These are phyloP conservation scores for Intellagama lesueurii DNA, from an alignment of 2,797 vertebrate genomes.

Conservation along the genomic window DNA sequence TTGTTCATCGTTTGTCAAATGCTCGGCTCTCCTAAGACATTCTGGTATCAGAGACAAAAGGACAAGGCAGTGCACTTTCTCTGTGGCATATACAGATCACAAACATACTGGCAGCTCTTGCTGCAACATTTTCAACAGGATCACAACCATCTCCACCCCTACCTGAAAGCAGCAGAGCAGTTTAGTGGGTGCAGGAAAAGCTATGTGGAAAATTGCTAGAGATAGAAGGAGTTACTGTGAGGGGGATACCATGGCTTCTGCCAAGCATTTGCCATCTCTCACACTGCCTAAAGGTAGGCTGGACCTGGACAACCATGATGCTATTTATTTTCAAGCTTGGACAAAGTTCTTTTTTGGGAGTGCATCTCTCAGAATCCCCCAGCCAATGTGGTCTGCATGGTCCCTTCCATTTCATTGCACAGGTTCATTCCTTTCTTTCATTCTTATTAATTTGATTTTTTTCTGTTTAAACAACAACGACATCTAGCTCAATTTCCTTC, in stretches of 20 bases:
- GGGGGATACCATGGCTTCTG: neutral
- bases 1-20: neutral
- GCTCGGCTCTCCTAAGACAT: neutral
- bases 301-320: neutral
- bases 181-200: neutral
- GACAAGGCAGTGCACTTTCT: neutral
- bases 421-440: neutral
- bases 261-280: neutral
- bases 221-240: neutral
- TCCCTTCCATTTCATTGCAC: neutral
- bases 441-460: conserved; percentile 2
- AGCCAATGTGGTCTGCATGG: no score
- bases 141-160: neutral
- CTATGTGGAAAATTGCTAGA: neutral
- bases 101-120: no score
- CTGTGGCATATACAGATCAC: neutral
- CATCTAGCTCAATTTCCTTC: neutral
- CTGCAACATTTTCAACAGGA: neutral
- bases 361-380: no score
- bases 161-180: neutral
- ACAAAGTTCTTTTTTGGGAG: no score
- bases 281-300: neutral
- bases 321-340: neutral
- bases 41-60: neutral
- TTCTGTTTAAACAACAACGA: no score